A percentile compares a stretch with the other conserved stretches of the same genome.
Evolutionary conservation across 2,113 vertebrate genomes (phyloP).

Genomic region (Vulpes vulpes): DNA sequence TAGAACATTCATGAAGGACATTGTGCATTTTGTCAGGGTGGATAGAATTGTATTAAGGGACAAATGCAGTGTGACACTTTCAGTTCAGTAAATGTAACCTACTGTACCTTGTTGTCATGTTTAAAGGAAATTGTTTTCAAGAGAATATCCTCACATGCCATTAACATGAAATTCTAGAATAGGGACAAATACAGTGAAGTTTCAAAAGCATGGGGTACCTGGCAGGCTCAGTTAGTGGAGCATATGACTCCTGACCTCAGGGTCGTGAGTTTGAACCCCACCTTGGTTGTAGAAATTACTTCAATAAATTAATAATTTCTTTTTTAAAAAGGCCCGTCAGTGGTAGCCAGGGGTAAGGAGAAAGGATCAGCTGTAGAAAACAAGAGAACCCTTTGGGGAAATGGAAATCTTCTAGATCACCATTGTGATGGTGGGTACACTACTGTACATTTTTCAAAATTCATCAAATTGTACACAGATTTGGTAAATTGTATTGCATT

Average conservation of each 20-base stretch:
- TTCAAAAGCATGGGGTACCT: neutral
- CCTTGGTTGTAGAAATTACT: neutral
- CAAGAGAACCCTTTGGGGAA: neutral
- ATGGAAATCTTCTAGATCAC: neutral
- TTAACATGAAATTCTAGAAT: neutral
- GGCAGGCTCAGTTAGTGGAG: neutral
- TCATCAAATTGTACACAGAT: neutral
- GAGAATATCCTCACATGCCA: neutral
- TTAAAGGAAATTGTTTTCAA: conserved; percentile 17
- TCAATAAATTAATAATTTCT: neutral
- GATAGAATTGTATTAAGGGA: neutral
- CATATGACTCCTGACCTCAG: neutral
- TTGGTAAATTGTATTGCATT: neutral
- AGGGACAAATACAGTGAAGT: neutral
- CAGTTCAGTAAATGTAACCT: neutral
- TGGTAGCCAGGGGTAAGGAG: neutral
- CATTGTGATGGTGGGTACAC: neutral
- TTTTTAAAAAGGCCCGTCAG: neutral
- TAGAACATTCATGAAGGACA: neutral
- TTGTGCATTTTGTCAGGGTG: neutral
- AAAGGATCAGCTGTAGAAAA: neutral
- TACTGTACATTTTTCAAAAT: neutral
- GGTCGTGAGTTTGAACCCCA: neutral
- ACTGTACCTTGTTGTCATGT: neutral
- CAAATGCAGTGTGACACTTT: neutral